Conservation (phyloP, 2,113 vertebrate genomes). For the Sceloporus undulatus region DNA sequence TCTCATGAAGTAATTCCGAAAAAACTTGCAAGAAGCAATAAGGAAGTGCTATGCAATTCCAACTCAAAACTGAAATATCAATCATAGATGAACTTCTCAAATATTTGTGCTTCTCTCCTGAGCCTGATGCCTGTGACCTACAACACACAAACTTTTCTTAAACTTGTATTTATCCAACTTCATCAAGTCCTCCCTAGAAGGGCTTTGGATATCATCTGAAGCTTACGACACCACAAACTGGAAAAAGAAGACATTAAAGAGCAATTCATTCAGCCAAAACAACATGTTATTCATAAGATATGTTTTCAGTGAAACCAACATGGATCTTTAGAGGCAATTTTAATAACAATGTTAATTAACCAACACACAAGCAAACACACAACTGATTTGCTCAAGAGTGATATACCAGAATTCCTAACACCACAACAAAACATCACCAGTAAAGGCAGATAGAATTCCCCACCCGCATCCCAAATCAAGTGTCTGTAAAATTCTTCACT, state of each 20-base stretch:
- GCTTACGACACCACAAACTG: neutral
- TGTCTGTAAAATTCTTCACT: neutral
- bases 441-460: neutral
- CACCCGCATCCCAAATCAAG: neutral
- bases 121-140: neutral
- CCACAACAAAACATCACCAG: neutral
- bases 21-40: neutral
- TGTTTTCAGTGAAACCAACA: slow-evolving; percentile 49
- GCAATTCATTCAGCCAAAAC: slow-evolving; percentile 12
- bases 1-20: slow-evolving; percentile 35
- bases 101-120: neutral
- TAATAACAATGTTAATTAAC: slow-evolving; percentile 43
- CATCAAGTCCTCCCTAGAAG: neutral
- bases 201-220: neutral
- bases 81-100: neutral
- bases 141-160: neutral
- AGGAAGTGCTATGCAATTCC: too few species aligned
- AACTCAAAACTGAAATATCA: neutral
- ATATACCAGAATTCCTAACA: neutral
- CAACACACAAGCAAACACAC: neutral
- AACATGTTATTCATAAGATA: slow-evolving; percentile 31
- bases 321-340: slow-evolving; percentile 70
- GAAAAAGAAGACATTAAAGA: slow-evolving; percentile 25
- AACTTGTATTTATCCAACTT: neutral
- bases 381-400: neutral